These are phyloP conservation scores for Hippocampus kuda DNA, from an alignment of 2,797 vertebrate species.

Conservation along the genomic window DNA sequence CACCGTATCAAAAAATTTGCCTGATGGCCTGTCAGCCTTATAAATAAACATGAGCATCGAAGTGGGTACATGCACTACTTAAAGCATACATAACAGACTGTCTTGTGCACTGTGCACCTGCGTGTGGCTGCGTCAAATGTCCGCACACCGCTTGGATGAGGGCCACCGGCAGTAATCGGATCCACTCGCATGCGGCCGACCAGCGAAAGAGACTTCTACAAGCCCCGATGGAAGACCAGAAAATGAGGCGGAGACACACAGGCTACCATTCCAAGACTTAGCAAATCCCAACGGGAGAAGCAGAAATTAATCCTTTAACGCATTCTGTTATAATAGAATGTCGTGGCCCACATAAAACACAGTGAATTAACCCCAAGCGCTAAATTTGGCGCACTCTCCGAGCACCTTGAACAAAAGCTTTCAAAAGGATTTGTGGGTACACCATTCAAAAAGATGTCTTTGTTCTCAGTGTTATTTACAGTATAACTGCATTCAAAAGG, in stretches of 20 bases:
- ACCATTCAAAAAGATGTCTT: no score
- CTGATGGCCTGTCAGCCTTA: slow-evolving; percentile 4
- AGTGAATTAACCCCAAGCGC: slow-evolving; percentile 39
- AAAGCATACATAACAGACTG: slow-evolving; percentile 22
- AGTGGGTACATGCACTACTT: slow-evolving; percentile 8
- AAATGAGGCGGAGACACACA: slow-evolving; percentile 16
- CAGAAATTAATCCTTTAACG: slow-evolving; percentile 52
- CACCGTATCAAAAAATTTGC: slow-evolving; percentile 17
- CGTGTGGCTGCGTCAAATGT: slow-evolving; percentile 32
- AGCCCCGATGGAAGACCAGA: slow-evolving; percentile 12
- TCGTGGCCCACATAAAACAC: slow-evolving; percentile 57
- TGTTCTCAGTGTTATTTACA: no score
- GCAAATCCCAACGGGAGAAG: slow-evolving; percentile 36
- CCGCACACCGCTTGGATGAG: slow-evolving; percentile 27
- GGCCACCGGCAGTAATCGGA: slow-evolving; percentile 35
- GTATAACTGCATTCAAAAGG: no score
- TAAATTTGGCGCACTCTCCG: not conserved
- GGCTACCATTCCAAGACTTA: slow-evolving; percentile 19
- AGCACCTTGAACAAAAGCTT: not conserved
- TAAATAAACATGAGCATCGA: slow-evolving; percentile 7
- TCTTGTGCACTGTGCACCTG: slow-evolving; percentile 37
- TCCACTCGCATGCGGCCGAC: slow-evolving; percentile 32
- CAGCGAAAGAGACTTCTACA: slow-evolving; percentile 20
- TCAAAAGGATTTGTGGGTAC: not conserved
- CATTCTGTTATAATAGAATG: slow-evolving; percentile 43